Percentiles rank a stretch among this genome's conserved stretches.
phyloP scores from a whole-genome alignment of 2,113 vertebrate genomes.

The Chaetura pelagica region DNA sequence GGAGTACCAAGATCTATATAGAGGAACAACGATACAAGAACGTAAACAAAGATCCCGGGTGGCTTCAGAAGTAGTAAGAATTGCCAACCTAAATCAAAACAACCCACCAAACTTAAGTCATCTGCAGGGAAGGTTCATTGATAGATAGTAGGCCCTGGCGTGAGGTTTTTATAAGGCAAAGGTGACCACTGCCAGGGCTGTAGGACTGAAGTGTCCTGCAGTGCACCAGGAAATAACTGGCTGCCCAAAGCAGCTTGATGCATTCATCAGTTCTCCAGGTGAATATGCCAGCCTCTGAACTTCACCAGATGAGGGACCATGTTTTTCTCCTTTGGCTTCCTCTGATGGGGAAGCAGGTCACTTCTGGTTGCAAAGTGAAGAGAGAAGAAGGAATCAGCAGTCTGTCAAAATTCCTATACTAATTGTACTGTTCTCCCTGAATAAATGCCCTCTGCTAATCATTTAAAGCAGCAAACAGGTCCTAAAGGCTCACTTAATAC shows the following conservation, averaged over 20 bases:
- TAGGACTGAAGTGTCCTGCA: background rate
- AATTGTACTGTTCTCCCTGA: background rate
- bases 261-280: background rate
- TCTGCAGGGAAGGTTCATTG: background rate
- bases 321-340: background rate
- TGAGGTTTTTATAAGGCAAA: background rate
- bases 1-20: background rate
- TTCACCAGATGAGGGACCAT: background rate
- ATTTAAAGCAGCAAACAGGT: background rate
- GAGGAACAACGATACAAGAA: background rate
- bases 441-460: background rate
- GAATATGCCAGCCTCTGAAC: background rate
- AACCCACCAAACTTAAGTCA: background rate
- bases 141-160: background rate
- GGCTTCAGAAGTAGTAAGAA: background rate
- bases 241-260: background rate
- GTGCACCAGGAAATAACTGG: background rate
- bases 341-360: background rate
- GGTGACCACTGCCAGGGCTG: background rate
- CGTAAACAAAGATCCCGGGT: background rate
- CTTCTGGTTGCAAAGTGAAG: background rate
- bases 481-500: background rate
- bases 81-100: background rate
- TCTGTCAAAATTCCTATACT: background rate
- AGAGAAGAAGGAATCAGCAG: background rate